These are phyloP conservation scores for Caenorhabditis elegans DNA, from an alignment of 1,140 invertebrate species.

Conservation along the genomic window WBcel235 BX284602.5:7992501-7993000, in stretches of 20 bases:
- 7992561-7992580: background rate
- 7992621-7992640: background rate
- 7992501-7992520: conserved; percentile 30
- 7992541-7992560: background rate
- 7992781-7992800: too few species aligned
- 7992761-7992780: too few species aligned
- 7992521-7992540: conserved; percentile 23
- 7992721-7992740: background rate
- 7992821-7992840: conserved; percentile 65
- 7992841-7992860: conserved; percentile 66
- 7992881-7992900: conserved; percentile 63
- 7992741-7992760: background rate
- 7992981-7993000: conserved; percentile 62
- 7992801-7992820: conserved; percentile 50
- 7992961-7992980: conserved; percentile 59
- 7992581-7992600: background rate
- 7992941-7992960: conserved; percentile 51
- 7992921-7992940: background rate
- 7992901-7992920: conserved; percentile 29
- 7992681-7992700: background rate
- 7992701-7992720: background rate
- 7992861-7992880: conserved; percentile 65
- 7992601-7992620: background rate
- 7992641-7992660: too few species aligned
- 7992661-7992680: conserved; percentile 15